Evolutionary conservation across 2,113 vertebrate species (phyloP).

Genomic region (Phaethornis superciliosus): DNA sequence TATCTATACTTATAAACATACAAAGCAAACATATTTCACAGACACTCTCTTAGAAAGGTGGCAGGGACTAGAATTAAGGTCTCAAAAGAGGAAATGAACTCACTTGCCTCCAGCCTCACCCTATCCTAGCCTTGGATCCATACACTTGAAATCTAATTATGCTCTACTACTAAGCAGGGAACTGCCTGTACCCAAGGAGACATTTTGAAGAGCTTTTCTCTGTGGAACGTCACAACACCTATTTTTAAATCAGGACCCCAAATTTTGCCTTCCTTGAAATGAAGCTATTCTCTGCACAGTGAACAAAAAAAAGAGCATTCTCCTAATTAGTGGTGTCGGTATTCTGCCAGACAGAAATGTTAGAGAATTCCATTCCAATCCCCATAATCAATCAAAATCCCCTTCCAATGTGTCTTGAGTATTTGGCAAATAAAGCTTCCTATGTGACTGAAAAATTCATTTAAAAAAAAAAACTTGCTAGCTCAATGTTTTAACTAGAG

Average conservation of each 20-base stretch:
- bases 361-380: neutral
- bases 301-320: conserved; percentile 32
- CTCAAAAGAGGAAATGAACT: neutral
- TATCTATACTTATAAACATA: neutral
- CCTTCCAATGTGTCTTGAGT: neutral
- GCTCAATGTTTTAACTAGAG: neutral
- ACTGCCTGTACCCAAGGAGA: conserved; percentile 64
- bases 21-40: neutral
- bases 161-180: conserved; percentile 56
- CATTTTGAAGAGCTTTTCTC: conserved; percentile 61
- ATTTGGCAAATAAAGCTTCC: neutral
- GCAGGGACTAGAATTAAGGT: neutral
- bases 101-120: conserved; percentile 57
- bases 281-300: conserved; percentile 43
- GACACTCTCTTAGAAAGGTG: neutral
- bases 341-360: conserved; percentile 27
- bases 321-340: conserved; percentile 21
- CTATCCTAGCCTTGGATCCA: conserved; percentile 43
- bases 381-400: neutral
- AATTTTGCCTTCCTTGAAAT: conserved; percentile 63
- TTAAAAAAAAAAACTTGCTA: neutral
- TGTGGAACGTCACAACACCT: conserved; percentile 61
- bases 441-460: neutral
- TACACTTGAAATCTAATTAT: conserved; percentile 72
- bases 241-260: conserved; percentile 70